These are phyloP conservation scores for Hydropotes inermis DNA, from an alignment of 2,113 vertebrate genomes.

Conservation along the genomic window DNA sequence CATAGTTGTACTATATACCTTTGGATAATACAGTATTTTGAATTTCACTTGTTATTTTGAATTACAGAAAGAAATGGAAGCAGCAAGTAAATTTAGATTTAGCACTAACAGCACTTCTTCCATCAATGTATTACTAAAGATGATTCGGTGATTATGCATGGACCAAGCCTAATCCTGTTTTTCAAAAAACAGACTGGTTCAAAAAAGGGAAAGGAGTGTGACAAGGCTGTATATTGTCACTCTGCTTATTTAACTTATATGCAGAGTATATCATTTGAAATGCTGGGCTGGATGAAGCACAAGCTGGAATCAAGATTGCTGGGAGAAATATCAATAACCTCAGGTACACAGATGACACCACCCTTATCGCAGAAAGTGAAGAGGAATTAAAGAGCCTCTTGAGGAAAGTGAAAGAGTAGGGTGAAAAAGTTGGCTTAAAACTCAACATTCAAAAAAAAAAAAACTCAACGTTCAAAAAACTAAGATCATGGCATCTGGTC, in stretches of 20 bases:
- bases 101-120: not conserved
- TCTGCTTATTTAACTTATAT: not conserved
- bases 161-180: not conserved
- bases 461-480: not conserved
- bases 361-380: not conserved
- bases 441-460: not conserved
- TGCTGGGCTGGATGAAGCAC: not conserved
- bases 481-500: not conserved
- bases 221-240: not conserved
- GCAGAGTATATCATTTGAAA: not conserved
- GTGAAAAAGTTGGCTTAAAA: not conserved
- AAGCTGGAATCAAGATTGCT: not conserved
- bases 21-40: conserved; percentile 2
- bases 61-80: not conserved
- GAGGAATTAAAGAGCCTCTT: not conserved
- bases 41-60: conserved; percentile 41
- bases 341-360: not conserved
- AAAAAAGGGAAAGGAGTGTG: not conserved
- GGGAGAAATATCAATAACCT: not conserved
- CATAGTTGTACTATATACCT: not conserved
- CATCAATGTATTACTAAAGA: not conserved
- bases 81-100: not conserved
- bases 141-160: not conserved
- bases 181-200: not conserved
- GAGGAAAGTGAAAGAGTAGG: not conserved